phyloP scores from a whole-genome alignment of 2,888 invertebrate genomes.

The Cepaea hortensis region DNA sequence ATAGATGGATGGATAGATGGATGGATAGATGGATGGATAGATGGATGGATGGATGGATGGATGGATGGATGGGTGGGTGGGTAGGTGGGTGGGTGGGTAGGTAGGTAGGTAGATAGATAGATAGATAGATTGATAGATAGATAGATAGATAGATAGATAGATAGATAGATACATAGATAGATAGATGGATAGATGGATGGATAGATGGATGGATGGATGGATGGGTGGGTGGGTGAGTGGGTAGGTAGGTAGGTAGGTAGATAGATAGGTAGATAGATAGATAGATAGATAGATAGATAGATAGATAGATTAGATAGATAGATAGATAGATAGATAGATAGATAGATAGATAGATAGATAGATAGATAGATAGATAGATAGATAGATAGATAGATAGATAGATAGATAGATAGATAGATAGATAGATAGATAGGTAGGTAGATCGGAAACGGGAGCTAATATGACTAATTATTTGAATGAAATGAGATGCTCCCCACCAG shows the following conservation, averaged over 20 bases:
- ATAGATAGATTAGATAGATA: background rate
- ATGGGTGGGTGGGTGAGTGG: background rate
- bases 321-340: slow-evolving; percentile 7
- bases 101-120: background rate
- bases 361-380: slow-evolving; percentile 7
- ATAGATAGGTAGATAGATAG: slow-evolving; percentile 3
- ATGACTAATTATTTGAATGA: too few relatives aligned
- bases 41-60: background rate
- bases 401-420: slow-evolving; percentile 7
- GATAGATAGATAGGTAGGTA: background rate
- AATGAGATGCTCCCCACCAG: too few relatives aligned
- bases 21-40: background rate
- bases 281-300: slow-evolving; percentile 7
- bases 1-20: background rate
- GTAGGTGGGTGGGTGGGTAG: background rate
- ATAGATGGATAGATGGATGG: background rate
- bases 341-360: slow-evolving; percentile 7
- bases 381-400: slow-evolving; percentile 7
- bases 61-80: background rate
- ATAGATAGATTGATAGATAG: slow-evolving; percentile 2
- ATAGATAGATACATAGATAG: slow-evolving; percentile 2
- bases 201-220: background rate
- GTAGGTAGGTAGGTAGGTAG: background rate
- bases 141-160: slow-evolving; percentile 7
- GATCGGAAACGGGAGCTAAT: too few relatives aligned